A percentile compares a stretch with the other conserved stretches of the same genome.
phyloP scores from a whole-genome alignment of 2,797 vertebrate genomes.

The Alcedo atthis region DNA sequence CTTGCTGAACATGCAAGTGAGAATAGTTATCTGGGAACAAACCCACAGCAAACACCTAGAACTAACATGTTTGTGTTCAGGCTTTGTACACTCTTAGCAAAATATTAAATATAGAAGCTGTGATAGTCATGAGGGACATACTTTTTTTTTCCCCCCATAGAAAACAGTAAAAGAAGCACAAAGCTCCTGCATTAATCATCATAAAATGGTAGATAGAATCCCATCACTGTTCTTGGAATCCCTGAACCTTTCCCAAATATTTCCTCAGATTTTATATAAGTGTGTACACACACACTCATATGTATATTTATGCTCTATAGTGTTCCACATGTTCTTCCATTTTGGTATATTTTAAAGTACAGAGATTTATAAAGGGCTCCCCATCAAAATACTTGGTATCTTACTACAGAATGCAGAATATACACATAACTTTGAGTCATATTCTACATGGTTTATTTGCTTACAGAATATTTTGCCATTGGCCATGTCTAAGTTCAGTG shows the following conservation, averaged over 20 bases:
- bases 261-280: background rate
- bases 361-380: background rate
- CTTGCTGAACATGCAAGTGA: background rate
- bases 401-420: background rate
- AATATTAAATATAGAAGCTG: background rate
- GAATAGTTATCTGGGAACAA: background rate
- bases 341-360: background rate
- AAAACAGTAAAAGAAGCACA: background rate
- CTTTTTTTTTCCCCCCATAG: background rate
- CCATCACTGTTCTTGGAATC: background rate
- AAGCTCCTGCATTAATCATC: background rate
- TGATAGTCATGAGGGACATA: background rate
- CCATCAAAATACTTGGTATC: background rate
- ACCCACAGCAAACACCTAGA: background rate
- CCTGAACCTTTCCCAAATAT: background rate
- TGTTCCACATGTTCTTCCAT: background rate
- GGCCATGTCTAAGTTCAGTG: background rate
- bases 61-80: background rate
- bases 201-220: background rate
- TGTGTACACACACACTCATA: background rate
- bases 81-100: background rate
- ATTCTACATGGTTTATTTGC: background rate
- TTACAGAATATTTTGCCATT: background rate
- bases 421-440: background rate
- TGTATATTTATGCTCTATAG: background rate